These are phyloP conservation scores for Takifugu ocellatus DNA, from an alignment of 2,797 vertebrate genomes.

Conservation along the genomic window DNA sequence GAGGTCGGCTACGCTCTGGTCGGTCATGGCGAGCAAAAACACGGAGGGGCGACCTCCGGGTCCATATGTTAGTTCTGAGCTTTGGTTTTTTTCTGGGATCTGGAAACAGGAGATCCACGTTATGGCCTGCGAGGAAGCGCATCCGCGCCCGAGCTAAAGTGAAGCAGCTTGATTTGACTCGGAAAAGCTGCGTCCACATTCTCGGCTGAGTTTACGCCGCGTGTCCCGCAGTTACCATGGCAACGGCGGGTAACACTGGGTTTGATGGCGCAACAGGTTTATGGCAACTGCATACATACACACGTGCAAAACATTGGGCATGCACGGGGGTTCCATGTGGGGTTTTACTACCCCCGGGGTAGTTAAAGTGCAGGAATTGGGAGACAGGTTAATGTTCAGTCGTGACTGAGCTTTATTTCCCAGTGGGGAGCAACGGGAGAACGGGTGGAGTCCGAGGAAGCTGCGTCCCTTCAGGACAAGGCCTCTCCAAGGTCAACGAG, in stretches of 20 bases:
- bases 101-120: slow-evolving; percentile 18
- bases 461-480: slow-evolving; percentile 38
- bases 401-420: slow-evolving; percentile 56
- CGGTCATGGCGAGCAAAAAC: too few species aligned
- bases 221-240: too few species aligned
- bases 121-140: slow-evolving; percentile 6
- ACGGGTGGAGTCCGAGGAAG: slow-evolving; percentile 26
- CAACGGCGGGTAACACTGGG: too few species aligned
- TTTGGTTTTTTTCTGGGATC: slow-evolving; percentile 5
- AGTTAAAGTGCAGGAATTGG: slow-evolving; percentile 10
- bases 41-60: too few species aligned
- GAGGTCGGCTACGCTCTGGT: too few species aligned
- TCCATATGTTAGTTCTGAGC: background rate
- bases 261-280: too few species aligned
- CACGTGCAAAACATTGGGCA: slow-evolving; percentile 12
- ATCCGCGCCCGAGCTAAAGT: background rate
- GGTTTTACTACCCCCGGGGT: slow-evolving; percentile 22
- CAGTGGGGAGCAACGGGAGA: slow-evolving; percentile 32
- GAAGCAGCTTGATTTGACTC: slow-evolving; percentile 20
- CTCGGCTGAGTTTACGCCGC: too few species aligned
- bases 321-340: slow-evolving; percentile 29
- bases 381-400: slow-evolving; percentile 62
- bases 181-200: slow-evolving; percentile 15
- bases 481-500: slow-evolving; percentile 35
- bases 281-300: too few species aligned